Conservation (phyloP, 2,888 invertebrate species). For the Chironomus tentans region DNA sequence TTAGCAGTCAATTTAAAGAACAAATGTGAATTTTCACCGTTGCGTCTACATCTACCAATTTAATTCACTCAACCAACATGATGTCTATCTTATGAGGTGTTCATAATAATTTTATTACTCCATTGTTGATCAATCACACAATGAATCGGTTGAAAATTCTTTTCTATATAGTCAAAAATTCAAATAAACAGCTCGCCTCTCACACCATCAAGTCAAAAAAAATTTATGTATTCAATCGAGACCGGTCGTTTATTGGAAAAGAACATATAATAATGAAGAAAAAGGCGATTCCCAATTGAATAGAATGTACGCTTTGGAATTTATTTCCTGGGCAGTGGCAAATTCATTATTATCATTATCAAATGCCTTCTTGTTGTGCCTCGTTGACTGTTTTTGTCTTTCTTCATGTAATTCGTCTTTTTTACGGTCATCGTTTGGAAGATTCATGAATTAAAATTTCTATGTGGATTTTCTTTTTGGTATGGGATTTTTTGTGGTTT, state of each 20-base stretch:
- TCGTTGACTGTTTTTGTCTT: too few species aligned
- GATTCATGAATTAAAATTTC: too few species aligned
- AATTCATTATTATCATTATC: background rate
- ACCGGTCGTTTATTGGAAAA: too few species aligned
- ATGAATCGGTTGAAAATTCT: background rate
- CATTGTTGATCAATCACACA: slow-evolving; percentile 7
- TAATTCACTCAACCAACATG: background rate
- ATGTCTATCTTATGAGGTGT: background rate
- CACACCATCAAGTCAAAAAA: slow-evolving; percentile 5
- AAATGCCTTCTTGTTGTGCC: too few species aligned
- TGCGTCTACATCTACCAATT: background rate
- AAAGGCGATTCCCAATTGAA: slow-evolving; percentile 7
- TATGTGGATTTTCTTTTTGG: too few species aligned
- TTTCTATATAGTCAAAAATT: background rate
- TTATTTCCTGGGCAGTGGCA: slow-evolving; percentile 7
- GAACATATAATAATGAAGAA: background rate
- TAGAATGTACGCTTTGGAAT: slow-evolving; percentile 11
- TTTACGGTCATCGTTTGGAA: too few species aligned
- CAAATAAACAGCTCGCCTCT: slow-evolving; percentile 12
- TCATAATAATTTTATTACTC: slow-evolving; percentile 9
- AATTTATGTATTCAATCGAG: background rate
- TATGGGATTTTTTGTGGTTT: too few species aligned
- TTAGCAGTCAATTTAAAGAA: slow-evolving; percentile 13
- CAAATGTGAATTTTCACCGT: background rate
- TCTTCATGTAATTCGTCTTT: too few species aligned